Conservation (phyloP, 1,140 invertebrate genomes). For the Pachypeltis micranthus region DNA sequence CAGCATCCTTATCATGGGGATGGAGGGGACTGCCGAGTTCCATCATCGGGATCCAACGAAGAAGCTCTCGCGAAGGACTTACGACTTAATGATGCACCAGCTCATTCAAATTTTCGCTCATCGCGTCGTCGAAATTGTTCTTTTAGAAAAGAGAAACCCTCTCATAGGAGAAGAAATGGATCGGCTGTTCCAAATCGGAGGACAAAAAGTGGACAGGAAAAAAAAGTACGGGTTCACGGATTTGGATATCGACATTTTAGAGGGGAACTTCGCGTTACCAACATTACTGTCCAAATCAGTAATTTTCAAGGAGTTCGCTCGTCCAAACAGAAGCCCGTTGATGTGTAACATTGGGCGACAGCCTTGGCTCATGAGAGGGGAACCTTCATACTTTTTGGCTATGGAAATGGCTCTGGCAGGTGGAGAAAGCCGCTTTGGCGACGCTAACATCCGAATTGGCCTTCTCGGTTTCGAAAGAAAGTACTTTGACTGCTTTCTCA, state of each 20-base stretch:
- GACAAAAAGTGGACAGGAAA: background rate
- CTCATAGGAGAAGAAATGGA: background rate
- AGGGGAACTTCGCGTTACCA: background rate
- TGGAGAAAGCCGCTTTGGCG: background rate
- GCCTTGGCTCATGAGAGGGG: background rate
- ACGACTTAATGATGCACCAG: background rate
- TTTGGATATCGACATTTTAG: background rate
- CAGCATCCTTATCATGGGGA: background rate
- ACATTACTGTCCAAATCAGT: background rate
- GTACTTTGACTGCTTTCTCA: background rate
- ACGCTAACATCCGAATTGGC: background rate
- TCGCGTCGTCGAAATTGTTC: background rate
- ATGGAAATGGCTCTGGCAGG: background rate
- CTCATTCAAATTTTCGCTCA: background rate
- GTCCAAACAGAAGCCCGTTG: background rate
- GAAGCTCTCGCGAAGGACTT: background rate
- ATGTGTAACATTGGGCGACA: background rate
- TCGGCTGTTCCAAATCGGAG: background rate
- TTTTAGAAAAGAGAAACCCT: background rate
- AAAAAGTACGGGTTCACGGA: background rate
- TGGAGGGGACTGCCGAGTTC: background rate
- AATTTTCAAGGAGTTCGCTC: background rate
- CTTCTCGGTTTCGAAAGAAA: background rate
- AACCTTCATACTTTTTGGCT: background rate
- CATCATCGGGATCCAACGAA: background rate